phyloP scores from a whole-genome alignment of 1,140 invertebrate genomes.

The Neotoxoptera formosana region DNA sequence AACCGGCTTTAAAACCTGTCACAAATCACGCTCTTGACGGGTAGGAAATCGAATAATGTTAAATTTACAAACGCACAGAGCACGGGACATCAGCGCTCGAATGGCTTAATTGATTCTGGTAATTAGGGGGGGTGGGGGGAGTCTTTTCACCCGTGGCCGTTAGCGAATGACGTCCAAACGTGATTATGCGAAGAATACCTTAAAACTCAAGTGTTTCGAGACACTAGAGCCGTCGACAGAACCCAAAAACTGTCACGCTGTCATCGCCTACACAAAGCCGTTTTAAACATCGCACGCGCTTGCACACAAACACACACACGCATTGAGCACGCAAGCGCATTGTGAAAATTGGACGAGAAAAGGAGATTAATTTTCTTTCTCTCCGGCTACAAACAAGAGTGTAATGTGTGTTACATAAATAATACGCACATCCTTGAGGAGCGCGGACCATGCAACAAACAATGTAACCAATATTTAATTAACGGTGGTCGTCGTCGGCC shows the following conservation, averaged over 20 bases:
- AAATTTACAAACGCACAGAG: background rate
- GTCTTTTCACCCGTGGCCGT: background rate
- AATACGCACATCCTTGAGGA: background rate
- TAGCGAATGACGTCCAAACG: background rate
- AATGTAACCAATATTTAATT: constrained; percentile 37
- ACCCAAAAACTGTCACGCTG: background rate
- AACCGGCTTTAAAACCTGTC: background rate
- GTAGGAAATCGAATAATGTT: background rate
- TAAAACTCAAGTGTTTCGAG: background rate
- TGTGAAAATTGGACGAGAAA: constrained; percentile 24
- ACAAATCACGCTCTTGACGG: background rate
- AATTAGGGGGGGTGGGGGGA: background rate
- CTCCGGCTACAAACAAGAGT: background rate
- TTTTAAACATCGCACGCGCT: background rate
- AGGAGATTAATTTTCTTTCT: constrained; percentile 12
- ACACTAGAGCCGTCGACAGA: background rate
- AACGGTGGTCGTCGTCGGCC: background rate
- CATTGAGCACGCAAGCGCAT: background rate
- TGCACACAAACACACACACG: background rate
- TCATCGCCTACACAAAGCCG: background rate
- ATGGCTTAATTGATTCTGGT: background rate
- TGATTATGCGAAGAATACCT: background rate
- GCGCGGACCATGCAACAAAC: background rate
- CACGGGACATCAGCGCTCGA: background rate
- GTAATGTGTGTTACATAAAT: constrained; percentile 9